These are phyloP conservation scores for Tympanuchus pallidicinctus DNA, from an alignment of 2,113 vertebrate genomes.

Conservation along the genomic window DNA sequence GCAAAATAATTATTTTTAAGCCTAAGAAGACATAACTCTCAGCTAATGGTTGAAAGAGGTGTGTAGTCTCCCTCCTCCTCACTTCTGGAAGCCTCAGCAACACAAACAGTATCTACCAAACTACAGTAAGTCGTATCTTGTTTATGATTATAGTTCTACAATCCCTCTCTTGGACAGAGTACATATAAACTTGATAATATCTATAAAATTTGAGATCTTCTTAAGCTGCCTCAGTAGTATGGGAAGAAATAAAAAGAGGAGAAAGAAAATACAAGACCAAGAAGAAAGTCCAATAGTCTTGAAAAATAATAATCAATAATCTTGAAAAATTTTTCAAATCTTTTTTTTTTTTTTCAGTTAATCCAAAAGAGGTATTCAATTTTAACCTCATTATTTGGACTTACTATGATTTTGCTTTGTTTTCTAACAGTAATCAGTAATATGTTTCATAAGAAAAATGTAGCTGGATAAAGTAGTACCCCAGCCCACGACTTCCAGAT, in stretches of 20 bases:
- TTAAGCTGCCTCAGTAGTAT: not conserved
- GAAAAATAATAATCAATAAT: not conserved
- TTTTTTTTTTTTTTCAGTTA: not conserved
- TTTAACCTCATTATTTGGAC: not conserved
- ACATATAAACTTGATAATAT: not conserved
- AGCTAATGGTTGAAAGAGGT: not conserved
- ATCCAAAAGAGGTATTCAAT: not conserved
- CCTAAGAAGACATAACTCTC: not conserved
- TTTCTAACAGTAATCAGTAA: not conserved
- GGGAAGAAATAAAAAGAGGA: not conserved
- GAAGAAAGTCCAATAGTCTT: not conserved
- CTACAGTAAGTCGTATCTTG: not conserved
- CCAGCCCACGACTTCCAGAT: not conserved
- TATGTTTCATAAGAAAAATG: not conserved
- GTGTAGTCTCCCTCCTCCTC: not conserved
- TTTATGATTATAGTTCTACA: not conserved
- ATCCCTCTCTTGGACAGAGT: accelerated
- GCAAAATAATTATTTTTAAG: constrained; percentile 25
- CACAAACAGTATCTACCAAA: not conserved
- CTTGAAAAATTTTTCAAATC: not conserved
- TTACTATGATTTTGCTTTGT: not conserved
- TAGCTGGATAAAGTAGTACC: not conserved
- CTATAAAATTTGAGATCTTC: not conserved
- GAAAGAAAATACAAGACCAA: not conserved
- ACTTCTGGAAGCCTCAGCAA: not conserved